Base-by-base conservation (phyloP, 2,797 vertebrate genomes). In the Poeciliopsis turneri region DNA sequence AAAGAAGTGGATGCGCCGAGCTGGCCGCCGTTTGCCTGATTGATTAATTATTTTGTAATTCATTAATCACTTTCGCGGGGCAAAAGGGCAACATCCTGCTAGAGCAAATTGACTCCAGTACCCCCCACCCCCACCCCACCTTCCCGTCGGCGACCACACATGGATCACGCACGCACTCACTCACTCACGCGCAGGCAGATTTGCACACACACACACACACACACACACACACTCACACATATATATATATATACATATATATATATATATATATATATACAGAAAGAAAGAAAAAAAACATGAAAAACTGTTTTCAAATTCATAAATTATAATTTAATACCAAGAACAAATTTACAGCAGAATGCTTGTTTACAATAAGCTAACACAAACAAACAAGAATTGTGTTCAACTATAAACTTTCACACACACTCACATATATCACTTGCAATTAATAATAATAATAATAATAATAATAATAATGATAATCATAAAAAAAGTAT, bases 241-340 rank as follows among this genome's bases (percentile, higher is more conserved):
- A 57, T 13, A 57, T 15, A 28, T 5, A 57, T 15, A 57, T 12
- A 57, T 28, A 57, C 5, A 28, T 15, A 30, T 30, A 13, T 15
- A 57, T 3, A 57, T 12, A 57, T 3, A 57, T 12, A 57, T 3
- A 57, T 28, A 55, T 12, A 28, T 28, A 13, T 57, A 12, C 13
- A 36, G 36, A 9, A 41, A 9, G 41, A 43, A 43, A 43, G 41
- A 46, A 46, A 76, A 74, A 88, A 96, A 96, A 95, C 96, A 97
- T 96, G 94, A 94, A 97, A 96, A 97, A 93, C 91, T 94, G 95
- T 96, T 97, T 97, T 98, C 97, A 96, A 98, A 97, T 97, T 98
- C 97, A 99, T 98, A 98, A 98, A 98, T 99, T 98, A 98, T 98
- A 97, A 98, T 98, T 98, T 98, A 98, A 99, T 99, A 98, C 97